Evolutionary conservation across 2,113 vertebrate species (phyloP), one percentile per base, ranked within the genome.

Genomic region (Petroica traversi): DNA sequence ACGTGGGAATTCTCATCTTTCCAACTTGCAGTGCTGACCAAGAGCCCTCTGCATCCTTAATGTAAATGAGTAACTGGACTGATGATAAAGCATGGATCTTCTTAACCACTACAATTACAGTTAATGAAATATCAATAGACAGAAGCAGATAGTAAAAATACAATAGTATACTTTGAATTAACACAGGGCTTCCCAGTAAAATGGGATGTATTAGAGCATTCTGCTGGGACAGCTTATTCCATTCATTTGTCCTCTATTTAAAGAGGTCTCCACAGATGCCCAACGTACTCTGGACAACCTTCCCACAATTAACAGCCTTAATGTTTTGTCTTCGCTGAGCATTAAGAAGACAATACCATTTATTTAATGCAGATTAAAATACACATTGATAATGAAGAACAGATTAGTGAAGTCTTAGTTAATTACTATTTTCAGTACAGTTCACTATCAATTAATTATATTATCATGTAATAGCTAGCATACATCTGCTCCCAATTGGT

Each of bases 401-500:
- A 83, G 63, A 94, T 96, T 85, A 95, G 69, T 82, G 62, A 73
- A 79, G 74, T 76, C 87, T 91, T 64, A 82, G 69, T 85, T 96
- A 97, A 94, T 96, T 88, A 79, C 71, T 87, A 76, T 77, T 96
- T 97, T 91, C 66, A 85, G 71, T 73, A 78, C 41, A 68, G 59
- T 89, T 93, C 78, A 73, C 69, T 89, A 86, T 93, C 85, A 90
- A n/a, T 93, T 95, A 86, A 92, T 96, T 89, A 85, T 31, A 91
- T 85, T 91, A 96, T 72, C 51, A 24, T 63, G 41, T 55, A 84
- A 62, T 63, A 89, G 77, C 67, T 69, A 83, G 59, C 85, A 77
- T 85, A 87, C 2, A 3, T 85, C 74, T 89, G 41, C 55, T 96
- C 88, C 78, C 67, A 80, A 25, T 3, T 83, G 67, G 74, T 76